Evolutionary conservation across 1,140 invertebrate genomes (phyloP).

Genomic region (Metaphire vulgaris): DNA sequence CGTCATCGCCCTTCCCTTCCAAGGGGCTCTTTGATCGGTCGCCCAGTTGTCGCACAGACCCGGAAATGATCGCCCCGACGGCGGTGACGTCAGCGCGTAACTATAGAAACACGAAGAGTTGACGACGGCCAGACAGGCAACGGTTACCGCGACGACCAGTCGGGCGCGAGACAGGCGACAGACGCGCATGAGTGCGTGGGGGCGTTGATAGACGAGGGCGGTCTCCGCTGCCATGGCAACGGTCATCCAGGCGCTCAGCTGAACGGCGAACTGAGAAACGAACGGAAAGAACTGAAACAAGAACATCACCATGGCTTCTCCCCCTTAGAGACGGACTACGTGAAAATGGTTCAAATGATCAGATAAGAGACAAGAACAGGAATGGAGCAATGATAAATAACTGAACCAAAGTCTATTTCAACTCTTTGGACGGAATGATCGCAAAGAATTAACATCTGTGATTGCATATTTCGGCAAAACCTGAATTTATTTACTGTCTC

Average conservation of each 20-base stretch:
- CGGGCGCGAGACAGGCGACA: slow-evolving; percentile 44
- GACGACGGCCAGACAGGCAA: slow-evolving; percentile 42
- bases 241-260: slow-evolving; percentile 44
- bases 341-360: too few species aligned
- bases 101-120: slow-evolving; percentile 52
- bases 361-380: too few species aligned
- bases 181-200: slow-evolving; percentile 39
- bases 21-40: slow-evolving; percentile 24
- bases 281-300: slow-evolving; percentile 38
- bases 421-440: too few species aligned
- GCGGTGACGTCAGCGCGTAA: slow-evolving; percentile 32
- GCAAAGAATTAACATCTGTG: too few species aligned
- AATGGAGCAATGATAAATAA: too few species aligned
- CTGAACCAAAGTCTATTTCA: too few species aligned
- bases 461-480: too few species aligned
- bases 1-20: slow-evolving; percentile 15
- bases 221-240: slow-evolving; percentile 45
- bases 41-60: background rate
- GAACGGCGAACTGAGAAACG: slow-evolving; percentile 37
- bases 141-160: slow-evolving; percentile 42
- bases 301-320: too few species aligned
- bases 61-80: background rate
- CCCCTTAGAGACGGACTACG: too few species aligned
- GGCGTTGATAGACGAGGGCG: slow-evolving; percentile 39
- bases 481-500: too few species aligned